Evolutionary conservation across 2,888 invertebrate genomes (phyloP).

Genomic region (Frankliniella intonsa): DNA sequence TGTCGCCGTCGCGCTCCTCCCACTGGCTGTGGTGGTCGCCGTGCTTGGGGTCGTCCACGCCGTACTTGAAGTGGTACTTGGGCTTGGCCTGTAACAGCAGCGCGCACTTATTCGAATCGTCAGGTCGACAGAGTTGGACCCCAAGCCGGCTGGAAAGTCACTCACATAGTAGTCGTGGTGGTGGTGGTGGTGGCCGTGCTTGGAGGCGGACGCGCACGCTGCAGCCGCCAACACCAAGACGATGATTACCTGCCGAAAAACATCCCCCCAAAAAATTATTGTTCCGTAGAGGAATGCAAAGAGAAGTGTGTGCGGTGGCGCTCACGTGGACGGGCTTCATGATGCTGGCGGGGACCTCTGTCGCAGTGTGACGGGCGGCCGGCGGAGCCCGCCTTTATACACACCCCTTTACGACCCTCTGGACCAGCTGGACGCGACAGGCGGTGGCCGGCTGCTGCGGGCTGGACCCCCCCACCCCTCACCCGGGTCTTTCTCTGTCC

Average conservation of each 20-base stretch:
- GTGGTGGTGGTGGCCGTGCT: constrained; percentile 11
- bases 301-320: no score
- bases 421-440: background rate
- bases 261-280: no score
- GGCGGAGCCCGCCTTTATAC: background rate
- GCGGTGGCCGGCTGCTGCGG: background rate
- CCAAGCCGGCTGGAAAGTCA: background rate
- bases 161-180: constrained; percentile 11
- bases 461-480: background rate
- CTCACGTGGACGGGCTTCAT: no score
- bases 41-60: constrained; percentile 13
- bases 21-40: constrained; percentile 24
- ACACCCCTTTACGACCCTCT: background rate
- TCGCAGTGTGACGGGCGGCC: background rate
- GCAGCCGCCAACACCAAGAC: background rate
- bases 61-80: constrained; percentile 22
- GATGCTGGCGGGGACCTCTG: background rate
- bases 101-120: background rate
- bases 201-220: background rate
- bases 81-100: constrained; percentile 7
- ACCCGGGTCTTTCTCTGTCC: background rate
- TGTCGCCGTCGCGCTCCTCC: constrained; percentile 24
- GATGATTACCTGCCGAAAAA: background rate
- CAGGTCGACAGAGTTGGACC: background rate
- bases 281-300: no score